A percentile compares a stretch with the other conserved stretches of the same genome.
Conservation (phyloP, 1,140 invertebrate genomes). For the Mylabris phalerata region DNA sequence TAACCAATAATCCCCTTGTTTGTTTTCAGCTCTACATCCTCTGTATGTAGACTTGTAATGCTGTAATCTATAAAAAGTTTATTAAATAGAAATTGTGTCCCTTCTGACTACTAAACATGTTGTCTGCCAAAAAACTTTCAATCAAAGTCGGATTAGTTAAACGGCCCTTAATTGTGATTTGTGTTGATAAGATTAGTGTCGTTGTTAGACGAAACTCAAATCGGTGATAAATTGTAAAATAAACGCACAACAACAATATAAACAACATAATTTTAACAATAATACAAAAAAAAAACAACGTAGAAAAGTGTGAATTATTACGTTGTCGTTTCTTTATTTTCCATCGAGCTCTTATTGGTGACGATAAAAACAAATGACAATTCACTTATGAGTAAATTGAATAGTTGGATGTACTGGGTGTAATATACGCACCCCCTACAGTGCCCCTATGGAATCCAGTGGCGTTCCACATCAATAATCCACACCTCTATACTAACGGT, state of each 20-base stretch:
- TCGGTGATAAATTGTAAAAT: not conserved
- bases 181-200: not conserved
- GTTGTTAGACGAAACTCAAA: not conserved
- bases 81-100: no score
- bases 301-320: no score
- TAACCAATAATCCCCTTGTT: not conserved
- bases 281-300: not conserved
- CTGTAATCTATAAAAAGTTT: not conserved
- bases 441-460: constrained; percentile 12
- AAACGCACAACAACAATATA: not conserved
- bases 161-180: not conserved
- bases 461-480: not conserved
- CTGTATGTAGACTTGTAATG: not conserved
- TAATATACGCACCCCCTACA: constrained; percentile 16
- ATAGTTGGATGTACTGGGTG: constrained; percentile 7
- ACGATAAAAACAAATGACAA: constrained; percentile 24
- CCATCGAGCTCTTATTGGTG: constrained; percentile 1
- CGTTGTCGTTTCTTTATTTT: no score
- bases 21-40: no score
- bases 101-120: no score
- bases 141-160: constrained; percentile 10
- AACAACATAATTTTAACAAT: no score
- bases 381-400: constrained; percentile 25
- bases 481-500: no score
- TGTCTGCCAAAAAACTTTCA: not conserved